Conservation (phyloP, 2,888 invertebrate genomes). For the Trachelus stipa region DNA sequence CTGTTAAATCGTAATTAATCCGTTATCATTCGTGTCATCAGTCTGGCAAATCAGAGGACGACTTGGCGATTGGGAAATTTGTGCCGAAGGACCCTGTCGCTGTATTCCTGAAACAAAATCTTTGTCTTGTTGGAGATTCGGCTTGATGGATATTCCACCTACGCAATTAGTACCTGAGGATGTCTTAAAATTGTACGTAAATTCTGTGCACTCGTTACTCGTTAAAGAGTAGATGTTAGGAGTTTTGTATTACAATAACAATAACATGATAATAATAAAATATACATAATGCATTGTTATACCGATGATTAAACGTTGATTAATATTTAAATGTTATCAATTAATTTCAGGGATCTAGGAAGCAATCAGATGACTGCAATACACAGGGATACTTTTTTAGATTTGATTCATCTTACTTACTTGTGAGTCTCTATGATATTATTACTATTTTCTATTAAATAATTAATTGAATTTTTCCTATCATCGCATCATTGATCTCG, state of each 20-base stretch:
- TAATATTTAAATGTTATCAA: not conserved
- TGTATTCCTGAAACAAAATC: conserved; percentile 75
- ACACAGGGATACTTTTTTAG: conserved; percentile 77
- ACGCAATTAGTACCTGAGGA: conserved; percentile 75
- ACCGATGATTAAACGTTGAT: not conserved
- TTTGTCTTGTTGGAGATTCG: conserved; percentile 77
- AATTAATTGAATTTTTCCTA: not conserved
- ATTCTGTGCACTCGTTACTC: not conserved
- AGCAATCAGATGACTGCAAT: conserved; percentile 77
- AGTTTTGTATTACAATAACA: too few species aligned
- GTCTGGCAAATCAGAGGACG: conserved; percentile 75
- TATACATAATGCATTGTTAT: too few species aligned
- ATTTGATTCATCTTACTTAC: conserved; percentile 72
- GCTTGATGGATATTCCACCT: conserved; percentile 72
- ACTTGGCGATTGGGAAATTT: conserved; percentile 72
- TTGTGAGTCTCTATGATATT: conserved; percentile 61
- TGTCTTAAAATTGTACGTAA: conserved; percentile 73
- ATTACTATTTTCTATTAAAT: not conserved
- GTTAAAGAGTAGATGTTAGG: too few species aligned
- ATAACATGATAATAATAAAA: too few species aligned
- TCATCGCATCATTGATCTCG: conserved; percentile 1
- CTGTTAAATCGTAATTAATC: not conserved
- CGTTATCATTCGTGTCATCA: conserved; percentile 49
- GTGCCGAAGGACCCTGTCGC: conserved; percentile 74
- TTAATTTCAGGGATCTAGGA: conserved; percentile 76